Base-by-base conservation (phyloP, 2,888 invertebrate genomes). In the Troilus luridus region DNA sequence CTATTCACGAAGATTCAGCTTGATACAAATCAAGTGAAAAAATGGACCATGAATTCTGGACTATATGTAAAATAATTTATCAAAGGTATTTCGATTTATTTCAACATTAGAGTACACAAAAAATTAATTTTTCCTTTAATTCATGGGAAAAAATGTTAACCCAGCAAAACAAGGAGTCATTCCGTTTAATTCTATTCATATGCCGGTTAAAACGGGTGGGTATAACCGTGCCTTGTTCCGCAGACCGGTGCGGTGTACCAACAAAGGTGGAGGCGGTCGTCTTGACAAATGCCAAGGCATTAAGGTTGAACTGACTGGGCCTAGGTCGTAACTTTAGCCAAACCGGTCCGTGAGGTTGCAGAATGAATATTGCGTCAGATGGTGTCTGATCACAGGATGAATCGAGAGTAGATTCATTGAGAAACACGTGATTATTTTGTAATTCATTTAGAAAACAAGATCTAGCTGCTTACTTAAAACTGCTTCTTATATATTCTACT, bases 241-340 rank as follows among this genome's bases (percentile, higher is more conserved):
- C 21, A 56, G 17, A 41, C 27, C 10, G 72, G 72, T 10, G 72
- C 41, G 72, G 72, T 77, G 72, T 77, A 77, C 41, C 41, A 41
- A 27, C 72, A 27, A 19, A 77, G 72, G 10, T 77, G 27, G 72
- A 77, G 72, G 72, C 41, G 72, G 72, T 41, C 17, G 27, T 41
- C 72, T 77, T 77, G 72, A 77, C 72, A 77, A 77, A 77, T 77
- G 72, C 72, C 72, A 77, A 41, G 17, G 72, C 72, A 77, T 77
- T 77, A 77, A 77, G 72, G 72, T 77, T 27, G 41, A 77, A 56
- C 56, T 85, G 85, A 85, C 56, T 85, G 56, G n/a, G 81, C 17
- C 41, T 11, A 85, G 85, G 56, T 85, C 56, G 85, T 85, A 85
- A 56, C 85, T 85, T 85, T 56, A 12, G 85, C 9, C n/a, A 85